Conservation (phyloP, 1,140 invertebrate species). For the Calycopis cecrops region DNA sequence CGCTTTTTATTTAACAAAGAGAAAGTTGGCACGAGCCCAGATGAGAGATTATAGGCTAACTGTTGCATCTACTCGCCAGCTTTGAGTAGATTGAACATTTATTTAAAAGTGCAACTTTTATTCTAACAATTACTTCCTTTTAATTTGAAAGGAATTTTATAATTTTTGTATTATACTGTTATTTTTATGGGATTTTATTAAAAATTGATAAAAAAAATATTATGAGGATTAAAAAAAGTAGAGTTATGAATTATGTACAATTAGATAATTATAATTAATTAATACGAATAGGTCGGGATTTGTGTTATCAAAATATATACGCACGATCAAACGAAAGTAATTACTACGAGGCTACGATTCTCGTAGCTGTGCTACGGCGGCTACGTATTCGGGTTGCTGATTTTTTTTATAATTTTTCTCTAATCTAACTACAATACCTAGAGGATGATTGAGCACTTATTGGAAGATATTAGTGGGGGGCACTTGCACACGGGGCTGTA, state of each 20-base stretch:
- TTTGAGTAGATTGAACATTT: constrained; percentile 26
- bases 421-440: constrained; percentile 19
- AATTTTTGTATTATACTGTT: too few species aligned
- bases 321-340: constrained; percentile 3
- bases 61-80: constrained; percentile 28
- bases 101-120: constrained; percentile 32
- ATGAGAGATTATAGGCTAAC: constrained; percentile 28
- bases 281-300: too few species aligned
- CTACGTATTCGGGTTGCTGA: not conserved
- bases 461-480: constrained; percentile 18
- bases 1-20: not conserved
- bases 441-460: constrained; percentile 28
- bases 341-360: not conserved
- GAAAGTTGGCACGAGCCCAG: constrained; percentile 11
- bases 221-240: constrained; percentile 21
- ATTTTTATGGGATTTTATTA: too few species aligned
- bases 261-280: too few species aligned
- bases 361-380: not conserved
- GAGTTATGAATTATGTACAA: constrained; percentile 12
- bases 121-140: constrained; percentile 22
- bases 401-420: not conserved
- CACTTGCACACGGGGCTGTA: constrained; percentile 18
- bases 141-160: too few species aligned
- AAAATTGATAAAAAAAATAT: too few species aligned
- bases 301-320: not conserved